Percentiles rank a stretch among this genome's conserved stretches.
Evolutionary conservation across 2,888 invertebrate genomes (phyloP).

Genomic region (Mycalesis mineus): DNA sequence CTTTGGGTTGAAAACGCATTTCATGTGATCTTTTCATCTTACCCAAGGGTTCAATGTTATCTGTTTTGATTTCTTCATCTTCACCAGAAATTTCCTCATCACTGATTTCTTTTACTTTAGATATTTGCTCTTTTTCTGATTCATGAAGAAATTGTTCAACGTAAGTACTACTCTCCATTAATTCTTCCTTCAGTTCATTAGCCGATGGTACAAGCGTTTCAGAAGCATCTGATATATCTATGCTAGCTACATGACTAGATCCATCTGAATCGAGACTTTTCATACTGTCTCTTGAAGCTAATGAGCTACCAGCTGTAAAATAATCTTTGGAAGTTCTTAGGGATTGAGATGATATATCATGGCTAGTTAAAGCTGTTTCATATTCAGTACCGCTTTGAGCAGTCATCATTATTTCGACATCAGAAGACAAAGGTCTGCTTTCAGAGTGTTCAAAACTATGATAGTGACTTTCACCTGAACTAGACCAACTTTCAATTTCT

Average conservation of each 20-base stretch:
- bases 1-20: slow-evolving; percentile 89
- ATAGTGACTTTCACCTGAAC: slow-evolving; percentile 93
- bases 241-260: slow-evolving; percentile 91
- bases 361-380: slow-evolving; percentile 89
- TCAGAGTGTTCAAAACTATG: slow-evolving; percentile 91
- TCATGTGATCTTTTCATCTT: slow-evolving; percentile 94
- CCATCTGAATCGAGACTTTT: slow-evolving; percentile 93
- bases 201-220: slow-evolving; percentile 96
- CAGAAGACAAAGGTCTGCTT: slow-evolving; percentile 91
- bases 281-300: slow-evolving; percentile 93
- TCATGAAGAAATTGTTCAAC: slow-evolving; percentile 74
- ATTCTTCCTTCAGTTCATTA: slow-evolving; percentile 86
- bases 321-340: slow-evolving; percentile 89
- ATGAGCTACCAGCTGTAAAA: slow-evolving; percentile 90
- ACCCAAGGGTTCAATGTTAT: slow-evolving; percentile 77
- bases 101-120: slow-evolving; percentile 67
- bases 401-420: slow-evolving; percentile 87
- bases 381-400: slow-evolving; percentile 90
- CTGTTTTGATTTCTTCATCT: slow-evolving; percentile 73
- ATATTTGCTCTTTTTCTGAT: slow-evolving; percentile 48
- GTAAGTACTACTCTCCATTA: slow-evolving; percentile 81
- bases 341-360: slow-evolving; percentile 85
- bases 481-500: slow-evolving; percentile 89
- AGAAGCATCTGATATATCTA: slow-evolving; percentile 93
- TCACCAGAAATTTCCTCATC: slow-evolving; percentile 77